Evolutionary conservation across 1,140 invertebrate species (phyloP), one percentile per base, ranked within the genome.

Genomic region (Drosophila watanabei): DNA sequence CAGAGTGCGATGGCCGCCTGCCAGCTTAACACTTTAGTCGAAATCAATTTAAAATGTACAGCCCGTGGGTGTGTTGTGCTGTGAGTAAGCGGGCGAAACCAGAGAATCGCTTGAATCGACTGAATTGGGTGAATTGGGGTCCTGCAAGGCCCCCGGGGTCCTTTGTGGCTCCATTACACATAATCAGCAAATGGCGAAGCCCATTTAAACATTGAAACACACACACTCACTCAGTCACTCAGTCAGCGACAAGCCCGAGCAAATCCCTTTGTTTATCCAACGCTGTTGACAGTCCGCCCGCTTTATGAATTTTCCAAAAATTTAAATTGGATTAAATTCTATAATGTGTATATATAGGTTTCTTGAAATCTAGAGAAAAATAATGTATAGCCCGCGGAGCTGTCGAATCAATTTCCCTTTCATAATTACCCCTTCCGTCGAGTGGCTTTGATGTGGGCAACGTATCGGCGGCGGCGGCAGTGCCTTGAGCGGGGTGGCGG

Each of bases 31-130:
- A 68, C 75, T 78, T 59, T 46, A 49, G 75, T 79, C 75, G 35
- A 79, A 79, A 79, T 79, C 76, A 79, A 79, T 79, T 72, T 61
- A 39, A 41, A 64, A 79, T 63, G 39, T 51, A 64, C 59, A 14
- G 20, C 45, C 35, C 18, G 20, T 24, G 54, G 43, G 46, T n/a
- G 37, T 5, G 35, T 37, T 13, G 32, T 8, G n/a, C 11, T 43
- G 33, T 37, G 35, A 14, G 43, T 59, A 24, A 9, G 39, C 35
- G n/a, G n/a, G 10, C n/a, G n/a, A n/a, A n/a, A n/a, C n/a, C n/a
- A n/a, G n/a, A n/a, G n/a, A 24, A 24, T 24, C 24, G 37, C 7
- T 8, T 37, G 35, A 18, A 45, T 45, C 16, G 45, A 11, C 30
- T 13, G 28, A 46, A 14, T 32, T n/a, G 60, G n/a, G 2, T 37